Conservation (phyloP, 2,113 vertebrate genomes). For the Pelecanoides urinatrix region DNA sequence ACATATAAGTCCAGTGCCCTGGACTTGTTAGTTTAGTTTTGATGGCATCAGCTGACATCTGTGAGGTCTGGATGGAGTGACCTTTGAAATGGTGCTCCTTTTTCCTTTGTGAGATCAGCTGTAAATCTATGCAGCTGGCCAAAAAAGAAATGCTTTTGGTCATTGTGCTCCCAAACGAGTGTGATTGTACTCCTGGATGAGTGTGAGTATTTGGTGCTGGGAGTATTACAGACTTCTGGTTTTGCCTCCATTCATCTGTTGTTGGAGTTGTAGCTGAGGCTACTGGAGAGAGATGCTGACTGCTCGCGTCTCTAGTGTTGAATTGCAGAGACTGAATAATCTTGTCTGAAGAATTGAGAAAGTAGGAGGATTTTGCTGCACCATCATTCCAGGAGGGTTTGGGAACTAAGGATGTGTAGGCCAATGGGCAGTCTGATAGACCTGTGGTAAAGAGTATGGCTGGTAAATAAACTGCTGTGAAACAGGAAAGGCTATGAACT, state of each 20-base stretch:
- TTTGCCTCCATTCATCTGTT: neutral
- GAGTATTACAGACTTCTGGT: neutral
- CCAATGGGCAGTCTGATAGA: neutral
- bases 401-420: neutral
- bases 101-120: neutral
- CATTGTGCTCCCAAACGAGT: accelerated
- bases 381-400: neutral
- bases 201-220: neutral
- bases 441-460: neutral
- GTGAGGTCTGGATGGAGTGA: neutral
- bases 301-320: neutral
- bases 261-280: neutral
- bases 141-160: neutral
- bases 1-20: neutral
- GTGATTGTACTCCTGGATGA: neutral
- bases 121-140: neutral
- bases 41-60: neutral
- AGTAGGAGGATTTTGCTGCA: neutral
- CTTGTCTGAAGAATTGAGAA: neutral
- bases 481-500: neutral
- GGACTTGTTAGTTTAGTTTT: neutral
- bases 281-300: neutral
- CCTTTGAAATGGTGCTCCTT: neutral
- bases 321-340: neutral
- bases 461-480: neutral